These are phyloP conservation scores for Ctenochaetus hawaiiensis DNA, from an alignment of 2,797 vertebrate species.

Conservation along the genomic window DNA sequence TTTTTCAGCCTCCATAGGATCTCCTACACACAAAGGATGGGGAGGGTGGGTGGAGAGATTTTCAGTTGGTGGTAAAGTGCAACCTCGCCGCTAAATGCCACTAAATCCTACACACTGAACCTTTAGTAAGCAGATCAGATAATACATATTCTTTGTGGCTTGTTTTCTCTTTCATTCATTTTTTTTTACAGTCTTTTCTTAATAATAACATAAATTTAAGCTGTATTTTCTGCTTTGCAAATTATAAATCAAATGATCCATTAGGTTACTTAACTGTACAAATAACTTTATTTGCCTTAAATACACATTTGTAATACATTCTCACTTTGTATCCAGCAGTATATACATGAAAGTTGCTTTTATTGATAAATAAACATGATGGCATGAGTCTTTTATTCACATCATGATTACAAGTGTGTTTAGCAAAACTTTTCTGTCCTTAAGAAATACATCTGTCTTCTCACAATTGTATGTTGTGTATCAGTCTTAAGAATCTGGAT, in stretches of 20 bases:
- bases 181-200: slow-evolving; percentile 54
- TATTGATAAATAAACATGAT: slow-evolving; percentile 38
- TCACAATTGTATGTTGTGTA: not conserved
- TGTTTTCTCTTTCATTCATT: slow-evolving; percentile 11
- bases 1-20: too few species aligned
- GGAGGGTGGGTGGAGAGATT: too few species aligned
- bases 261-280: slow-evolving; percentile 16
- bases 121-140: slow-evolving; percentile 3
- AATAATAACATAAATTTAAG: slow-evolving; percentile 50
- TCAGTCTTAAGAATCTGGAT: not conserved
- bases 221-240: not conserved
- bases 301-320: slow-evolving; percentile 41
- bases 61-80: too few species aligned
- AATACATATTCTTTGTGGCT: slow-evolving; percentile 13
- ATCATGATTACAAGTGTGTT: slow-evolving; percentile 18
- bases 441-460: slow-evolving; percentile 5
- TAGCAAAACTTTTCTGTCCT: not conserved
- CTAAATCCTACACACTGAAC: too few species aligned
- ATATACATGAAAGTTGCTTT: slow-evolving; percentile 20
- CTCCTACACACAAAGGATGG: too few species aligned
- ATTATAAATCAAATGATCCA: not conserved
- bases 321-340: slow-evolving; percentile 33
- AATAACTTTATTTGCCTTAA: slow-evolving; percentile 44
- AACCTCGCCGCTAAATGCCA: too few species aligned
- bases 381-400: slow-evolving; percentile 37